A percentile compares a stretch with the other conserved stretches of the same genome.
phyloP scores from a whole-genome alignment of 1,140 invertebrate species.

The Hermetia illucens region DNA sequence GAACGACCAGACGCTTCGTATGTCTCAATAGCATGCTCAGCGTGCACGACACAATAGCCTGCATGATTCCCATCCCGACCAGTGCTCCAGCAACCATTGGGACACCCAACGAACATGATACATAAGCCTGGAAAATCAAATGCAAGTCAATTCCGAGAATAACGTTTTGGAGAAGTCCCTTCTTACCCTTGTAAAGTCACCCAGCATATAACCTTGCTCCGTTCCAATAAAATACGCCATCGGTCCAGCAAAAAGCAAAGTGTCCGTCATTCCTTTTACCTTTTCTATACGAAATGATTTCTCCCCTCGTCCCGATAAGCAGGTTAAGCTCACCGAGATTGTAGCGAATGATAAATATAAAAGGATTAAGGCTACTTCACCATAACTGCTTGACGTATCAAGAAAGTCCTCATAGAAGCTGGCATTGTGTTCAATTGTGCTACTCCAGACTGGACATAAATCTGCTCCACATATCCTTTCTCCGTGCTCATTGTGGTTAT shows the following conservation, averaged over 20 bases:
- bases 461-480: constrained; percentile 37
- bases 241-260: constrained; percentile 43
- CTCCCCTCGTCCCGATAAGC: constrained; percentile 27
- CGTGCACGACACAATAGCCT: constrained; percentile 47
- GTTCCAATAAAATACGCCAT: constrained; percentile 49
- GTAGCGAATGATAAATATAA: constrained; percentile 39
- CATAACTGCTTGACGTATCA: constrained; percentile 14
- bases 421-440: too few species aligned
- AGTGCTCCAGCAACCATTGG: constrained; percentile 43
- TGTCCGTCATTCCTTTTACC: constrained; percentile 27
- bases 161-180: not conserved
- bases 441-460: constrained; percentile 32
- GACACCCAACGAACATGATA: constrained; percentile 42
- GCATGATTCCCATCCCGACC: constrained; percentile 43
- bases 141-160: not conserved
- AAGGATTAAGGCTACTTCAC: constrained; percentile 37
- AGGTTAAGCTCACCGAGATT: constrained; percentile 36
- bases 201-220: constrained; percentile 51
- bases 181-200: constrained; percentile 45
- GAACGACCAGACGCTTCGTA: constrained; percentile 44
- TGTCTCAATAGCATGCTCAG: constrained; percentile 48
- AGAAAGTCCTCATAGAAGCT: too few species aligned
- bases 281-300: constrained; percentile 15
- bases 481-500: constrained; percentile 31
- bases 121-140: constrained; percentile 16